Evolutionary conservation across 2,113 vertebrate genomes (phyloP).

Genomic region (Notarius lentiginosus): DNA sequence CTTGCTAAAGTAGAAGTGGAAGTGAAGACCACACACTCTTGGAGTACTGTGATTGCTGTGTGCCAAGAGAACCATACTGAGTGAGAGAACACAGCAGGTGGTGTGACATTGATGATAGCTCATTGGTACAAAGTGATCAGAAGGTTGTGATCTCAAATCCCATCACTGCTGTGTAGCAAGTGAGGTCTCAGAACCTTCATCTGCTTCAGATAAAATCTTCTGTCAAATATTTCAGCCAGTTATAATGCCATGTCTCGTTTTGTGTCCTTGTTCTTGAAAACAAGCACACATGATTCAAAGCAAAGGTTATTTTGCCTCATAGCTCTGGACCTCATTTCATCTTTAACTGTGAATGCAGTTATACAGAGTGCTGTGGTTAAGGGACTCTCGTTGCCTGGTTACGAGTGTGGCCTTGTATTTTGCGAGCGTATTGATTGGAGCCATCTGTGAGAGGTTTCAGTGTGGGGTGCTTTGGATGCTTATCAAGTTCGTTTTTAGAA

Average conservation of each 20-base stretch:
- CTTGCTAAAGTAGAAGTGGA: not conserved
- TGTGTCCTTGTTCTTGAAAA: slow-evolving; percentile 2
- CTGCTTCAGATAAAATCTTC: not conserved
- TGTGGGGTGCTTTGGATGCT: slow-evolving; percentile 18
- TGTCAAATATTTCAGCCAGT: not conserved
- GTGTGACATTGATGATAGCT: not conserved
- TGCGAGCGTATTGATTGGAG: slow-evolving; percentile 18
- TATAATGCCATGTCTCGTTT: not conserved
- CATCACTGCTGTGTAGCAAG: too few species aligned
- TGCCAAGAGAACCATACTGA: not conserved
- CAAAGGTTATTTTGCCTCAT: not conserved
- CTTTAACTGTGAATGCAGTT: slow-evolving; percentile 29
- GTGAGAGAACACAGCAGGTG: not conserved
- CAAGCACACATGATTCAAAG: slow-evolving; percentile 1
- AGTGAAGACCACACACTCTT: too few species aligned
- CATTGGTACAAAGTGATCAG: not conserved
- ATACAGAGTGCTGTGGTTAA: slow-evolving; percentile 26
- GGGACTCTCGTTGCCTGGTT: slow-evolving; percentile 35
- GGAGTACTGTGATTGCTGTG: not conserved
- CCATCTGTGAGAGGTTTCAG: slow-evolving; percentile 36
- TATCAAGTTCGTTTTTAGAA: slow-evolving; percentile 24
- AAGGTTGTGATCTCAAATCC: not conserved
- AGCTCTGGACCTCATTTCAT: slow-evolving; percentile 20
- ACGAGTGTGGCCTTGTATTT: slow-evolving; percentile 16
- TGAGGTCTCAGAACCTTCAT: not conserved